Evolutionary conservation across 1,140 invertebrate genomes (phyloP).

Genomic region (Ceratosolen fusciceps): DNA sequence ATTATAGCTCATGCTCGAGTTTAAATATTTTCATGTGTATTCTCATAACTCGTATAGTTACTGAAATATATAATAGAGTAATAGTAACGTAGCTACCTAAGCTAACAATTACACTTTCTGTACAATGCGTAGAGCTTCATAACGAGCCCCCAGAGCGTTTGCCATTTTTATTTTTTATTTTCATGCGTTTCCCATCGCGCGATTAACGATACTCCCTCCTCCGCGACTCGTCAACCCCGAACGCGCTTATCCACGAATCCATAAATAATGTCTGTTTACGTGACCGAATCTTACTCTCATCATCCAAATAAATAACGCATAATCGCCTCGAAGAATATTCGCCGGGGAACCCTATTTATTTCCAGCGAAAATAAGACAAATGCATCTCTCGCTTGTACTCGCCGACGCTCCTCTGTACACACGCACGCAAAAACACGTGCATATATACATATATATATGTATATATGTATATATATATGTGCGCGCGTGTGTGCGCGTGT

Average conservation of each 20-base stretch:
- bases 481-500: neutral
- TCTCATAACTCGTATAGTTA: slow-evolving; percentile 32
- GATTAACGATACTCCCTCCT: no score
- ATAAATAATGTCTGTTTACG: neutral
- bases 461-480: no score
- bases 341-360: slow-evolving; percentile 53
- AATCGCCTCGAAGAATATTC: slow-evolving; percentile 56
- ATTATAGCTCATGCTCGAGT: no score
- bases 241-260: no score
- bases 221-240: neutral
- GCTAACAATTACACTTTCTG: slow-evolving; percentile 71
- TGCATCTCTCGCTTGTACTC: no score
- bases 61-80: slow-evolving; percentile 40
- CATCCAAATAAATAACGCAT: slow-evolving; percentile 49
- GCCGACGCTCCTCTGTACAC: neutral
- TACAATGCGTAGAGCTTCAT: slow-evolving; percentile 63
- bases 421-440: slow-evolving; percentile 63
- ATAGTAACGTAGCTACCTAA: slow-evolving; percentile 68
- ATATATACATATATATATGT: no score
- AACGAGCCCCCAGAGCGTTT: neutral
- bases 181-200: neutral
- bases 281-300: neutral
- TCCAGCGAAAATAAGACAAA: slow-evolving; percentile 1
- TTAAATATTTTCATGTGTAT: slow-evolving; percentile 49
- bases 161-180: neutral